Base-by-base conservation (phyloP, 1,140 invertebrate species). In the Drosophila hydei region DNA sequence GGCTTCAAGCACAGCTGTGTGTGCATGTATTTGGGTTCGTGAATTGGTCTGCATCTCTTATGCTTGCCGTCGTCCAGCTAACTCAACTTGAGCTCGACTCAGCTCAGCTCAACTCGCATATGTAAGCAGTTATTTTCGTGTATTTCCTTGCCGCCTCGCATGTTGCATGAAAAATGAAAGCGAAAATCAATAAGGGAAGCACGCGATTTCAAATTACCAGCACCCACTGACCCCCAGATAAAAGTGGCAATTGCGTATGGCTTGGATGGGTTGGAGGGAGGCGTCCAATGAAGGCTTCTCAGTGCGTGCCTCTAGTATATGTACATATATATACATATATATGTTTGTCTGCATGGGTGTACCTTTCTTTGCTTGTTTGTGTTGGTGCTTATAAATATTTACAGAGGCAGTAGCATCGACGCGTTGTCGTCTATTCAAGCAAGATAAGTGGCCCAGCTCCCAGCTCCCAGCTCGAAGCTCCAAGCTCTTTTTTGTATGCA, bases 151-250 rank as follows among this genome's bases (percentile, higher is more conserved):
- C 47, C 59, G 62, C 18, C 51, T 87, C 71, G 77, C 81, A 80
- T 81, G 81, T 59, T 55, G 71, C 83, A 89, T 88, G 83, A 88
- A 88, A 87, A 88, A 88, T 78, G 84, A 88, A 88, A 88, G 84
- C 84, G 84, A 88, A 88, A 88, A 88, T 88, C 83, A 88, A 88
- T 88, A 88, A 79, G 56, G 42, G 51, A 71, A 69, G 75, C 83
- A 88, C 83, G 83, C 84, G 83, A 88, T 88, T 62, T 65, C 40
- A 56, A 88, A 75, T 69, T 64, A 71, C 62, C 33, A 59, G 48
- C 58, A 23, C 58, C 59, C 60, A 51, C 52, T 71, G 68, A 71
- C 68, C 61, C 61, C 68, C 45, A 18, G 58, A 36, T 62, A 30
- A 52, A 52, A 18, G n/a, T 47, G 9, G 54, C 23, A 16, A 50